Evolutionary conservation across 2,797 vertebrate genomes (phyloP), one percentile per base, ranked within the genome.

Genomic region (Choloepus didactylus): DNA sequence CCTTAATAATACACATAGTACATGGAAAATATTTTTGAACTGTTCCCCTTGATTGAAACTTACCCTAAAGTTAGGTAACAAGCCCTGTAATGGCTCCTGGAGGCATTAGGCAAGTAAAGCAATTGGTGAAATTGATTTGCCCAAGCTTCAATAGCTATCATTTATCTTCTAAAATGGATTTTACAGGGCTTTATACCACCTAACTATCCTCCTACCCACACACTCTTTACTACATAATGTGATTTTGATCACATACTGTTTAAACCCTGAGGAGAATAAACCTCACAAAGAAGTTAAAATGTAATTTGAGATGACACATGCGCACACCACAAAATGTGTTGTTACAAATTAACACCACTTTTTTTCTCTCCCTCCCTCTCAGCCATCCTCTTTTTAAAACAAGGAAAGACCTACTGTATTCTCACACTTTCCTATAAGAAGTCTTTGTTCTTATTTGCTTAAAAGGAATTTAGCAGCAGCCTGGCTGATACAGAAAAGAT

Each of bases 141-240:
- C 38, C 88, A 92, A 95, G 94, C 60, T 76, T 97, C 77, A 93
- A 86, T 87, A 95, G 88, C 79, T 87, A 67, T 73, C 73, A 89
- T 91, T 95, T 93, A 94, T 92, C 80, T 96, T 97, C 41, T 73
- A 82, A 94, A 92, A 91, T 84, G n/a, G 60, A 90, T 90, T 92
- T 91, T 86, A 64, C 56, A 84, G n/a, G 69, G 75, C 92, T 96
- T 96, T 95, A 76, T 5, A 91, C 38, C 54, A 87, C 83, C 75
- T 92, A 95, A 92, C 81, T 95, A 85, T 87, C n/a, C 25, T 83
- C 62, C 93, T 93, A 91, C 70, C 70, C 87, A 97, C 66, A 85
- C 19, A 91, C 49, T 87, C 64, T 93, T 96, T 81, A 94, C 72
- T 93, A 60, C 44, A 72, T 87, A 94, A 94, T 85, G 18, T 82